Conservation (phyloP, 2,797 vertebrate genomes). For the Cyclopterus lumpus region DNA sequence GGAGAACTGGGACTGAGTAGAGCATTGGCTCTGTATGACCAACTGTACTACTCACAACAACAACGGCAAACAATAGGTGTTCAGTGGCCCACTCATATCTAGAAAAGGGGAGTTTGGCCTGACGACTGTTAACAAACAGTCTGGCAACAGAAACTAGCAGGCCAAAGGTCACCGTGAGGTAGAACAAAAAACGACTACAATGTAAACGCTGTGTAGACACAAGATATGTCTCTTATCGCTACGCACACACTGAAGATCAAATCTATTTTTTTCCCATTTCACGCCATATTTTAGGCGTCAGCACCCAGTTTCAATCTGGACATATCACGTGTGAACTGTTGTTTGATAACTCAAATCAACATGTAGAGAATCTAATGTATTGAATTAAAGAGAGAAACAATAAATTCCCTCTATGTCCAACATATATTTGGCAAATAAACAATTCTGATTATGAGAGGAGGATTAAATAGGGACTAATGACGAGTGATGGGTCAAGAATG, state of each 20-base stretch:
- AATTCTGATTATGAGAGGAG: not conserved
- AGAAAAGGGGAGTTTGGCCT: constrained; percentile 57
- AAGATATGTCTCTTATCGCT: not conserved
- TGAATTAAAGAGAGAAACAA: not conserved
- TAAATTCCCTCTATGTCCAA: too few species aligned
- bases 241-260: not conserved
- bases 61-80: constrained; percentile 50
- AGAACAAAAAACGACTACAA: constrained; percentile 29
- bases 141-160: constrained; percentile 56
- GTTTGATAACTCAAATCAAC: not conserved
- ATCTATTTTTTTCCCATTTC: not conserved
- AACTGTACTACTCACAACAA: constrained; percentile 32
- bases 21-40: constrained; percentile 12
- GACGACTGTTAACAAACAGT: constrained; percentile 47
- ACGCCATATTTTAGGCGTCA: not conserved
- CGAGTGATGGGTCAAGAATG: constrained; percentile 2
- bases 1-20: constrained; percentile 19
- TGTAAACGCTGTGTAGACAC: constrained; percentile 8
- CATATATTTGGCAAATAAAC: too few species aligned
- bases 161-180: constrained; percentile 57
- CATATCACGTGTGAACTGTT: not conserved
- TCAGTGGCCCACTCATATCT: constrained; percentile 38
- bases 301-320: constrained; percentile 1
- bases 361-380: not conserved
- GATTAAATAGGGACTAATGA: not conserved